Evolutionary conservation across 2,113 vertebrate genomes (phyloP).

Genomic region (Malurus alboscapulatus): DNA sequence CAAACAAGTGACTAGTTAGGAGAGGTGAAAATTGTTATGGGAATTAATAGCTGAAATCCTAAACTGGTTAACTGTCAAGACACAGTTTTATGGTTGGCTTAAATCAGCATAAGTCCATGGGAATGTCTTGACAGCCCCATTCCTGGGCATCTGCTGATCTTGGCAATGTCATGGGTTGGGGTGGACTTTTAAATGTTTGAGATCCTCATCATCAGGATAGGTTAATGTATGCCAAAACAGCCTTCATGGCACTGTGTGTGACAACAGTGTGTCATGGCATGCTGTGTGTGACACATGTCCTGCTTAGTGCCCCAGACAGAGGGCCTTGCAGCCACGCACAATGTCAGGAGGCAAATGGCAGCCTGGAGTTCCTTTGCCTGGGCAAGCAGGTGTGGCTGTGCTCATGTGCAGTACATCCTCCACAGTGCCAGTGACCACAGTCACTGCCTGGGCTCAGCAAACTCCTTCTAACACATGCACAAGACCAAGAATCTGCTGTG

Average conservation of each 20-base stretch:
- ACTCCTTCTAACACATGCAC: background rate
- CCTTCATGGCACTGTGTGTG: background rate
- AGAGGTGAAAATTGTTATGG: background rate
- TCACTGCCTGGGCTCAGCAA: background rate
- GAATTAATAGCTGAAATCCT: background rate
- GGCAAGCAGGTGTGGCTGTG: background rate
- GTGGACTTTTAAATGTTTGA: background rate
- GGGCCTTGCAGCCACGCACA: background rate
- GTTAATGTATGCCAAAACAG: background rate
- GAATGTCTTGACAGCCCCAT: background rate
- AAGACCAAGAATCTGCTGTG: background rate
- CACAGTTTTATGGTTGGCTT: background rate
- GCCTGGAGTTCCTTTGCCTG: background rate
- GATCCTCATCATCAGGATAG: fast-evolving
- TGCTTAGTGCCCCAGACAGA: background rate
- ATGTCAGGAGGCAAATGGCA: background rate
- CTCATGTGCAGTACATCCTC: fast-evolving
- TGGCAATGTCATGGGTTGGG: background rate
- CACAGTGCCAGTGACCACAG: background rate
- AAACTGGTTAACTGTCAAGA: background rate
- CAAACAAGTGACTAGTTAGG: background rate
- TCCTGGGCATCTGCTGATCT: background rate
- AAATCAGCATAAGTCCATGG: fast-evolving
- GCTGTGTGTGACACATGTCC: background rate
- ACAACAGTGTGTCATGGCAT: background rate